These are phyloP conservation scores for Platichthys stellatus DNA, from an alignment of 2,113 vertebrate species.

Conservation along the genomic window DNA sequence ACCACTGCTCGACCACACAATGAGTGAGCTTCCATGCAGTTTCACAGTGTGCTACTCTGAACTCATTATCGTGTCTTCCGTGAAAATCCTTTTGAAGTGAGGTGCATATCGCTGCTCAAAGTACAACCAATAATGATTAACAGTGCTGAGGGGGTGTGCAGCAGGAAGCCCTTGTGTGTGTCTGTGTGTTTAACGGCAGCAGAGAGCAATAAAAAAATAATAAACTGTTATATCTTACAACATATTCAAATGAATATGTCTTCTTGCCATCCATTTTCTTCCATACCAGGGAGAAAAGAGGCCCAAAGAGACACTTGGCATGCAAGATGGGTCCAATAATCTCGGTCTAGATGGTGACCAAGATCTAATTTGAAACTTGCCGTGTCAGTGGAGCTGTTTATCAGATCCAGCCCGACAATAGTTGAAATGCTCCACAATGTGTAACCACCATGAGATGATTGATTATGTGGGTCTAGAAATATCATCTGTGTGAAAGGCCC, in stretches of 20 bases:
- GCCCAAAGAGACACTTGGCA: background rate
- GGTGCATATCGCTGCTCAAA: conserved; percentile 54
- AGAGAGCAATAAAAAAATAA: background rate
- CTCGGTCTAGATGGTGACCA: conserved; percentile 5
- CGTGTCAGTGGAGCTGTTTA: conserved; percentile 9
- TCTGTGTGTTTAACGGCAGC: background rate
- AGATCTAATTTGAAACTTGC: conserved; percentile 31
- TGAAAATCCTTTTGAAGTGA: conserved; percentile 44
- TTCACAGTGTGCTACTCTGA: background rate
- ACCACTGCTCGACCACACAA: background rate
- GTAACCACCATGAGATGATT: conserved; percentile 11
- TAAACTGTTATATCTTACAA: background rate
- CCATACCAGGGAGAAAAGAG: background rate
- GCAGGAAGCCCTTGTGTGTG: background rate
- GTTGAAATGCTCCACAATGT: background rate
- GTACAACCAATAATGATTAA: conserved; percentile 63
- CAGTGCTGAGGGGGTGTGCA: background rate
- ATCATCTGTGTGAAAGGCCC: background rate
- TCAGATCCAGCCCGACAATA: conserved; percentile 21
- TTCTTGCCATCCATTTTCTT: background rate
- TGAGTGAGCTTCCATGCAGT: background rate
- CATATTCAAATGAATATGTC: background rate
- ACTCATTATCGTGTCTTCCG: conserved; percentile 24
- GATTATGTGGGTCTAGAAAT: conserved; percentile 6
- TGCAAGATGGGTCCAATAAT: conserved; percentile 18